A percentile compares a stretch with the other conserved stretches of the same genome.
phyloP scores from a whole-genome alignment of 2,888 invertebrate species.

The Diloba caeruleocephala region DNA sequence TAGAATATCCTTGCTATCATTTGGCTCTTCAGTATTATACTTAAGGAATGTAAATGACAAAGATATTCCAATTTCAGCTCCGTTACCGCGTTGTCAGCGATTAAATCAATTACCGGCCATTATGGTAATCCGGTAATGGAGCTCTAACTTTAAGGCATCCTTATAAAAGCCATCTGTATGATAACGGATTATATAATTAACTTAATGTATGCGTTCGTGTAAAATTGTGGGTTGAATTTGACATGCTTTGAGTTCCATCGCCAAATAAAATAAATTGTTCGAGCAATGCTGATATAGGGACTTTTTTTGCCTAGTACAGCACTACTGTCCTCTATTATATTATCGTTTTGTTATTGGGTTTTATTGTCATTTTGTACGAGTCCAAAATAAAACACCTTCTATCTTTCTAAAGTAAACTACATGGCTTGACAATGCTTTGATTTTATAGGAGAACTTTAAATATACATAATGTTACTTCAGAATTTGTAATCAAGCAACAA shows the following conservation, averaged over 20 bases:
- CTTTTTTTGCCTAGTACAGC: too few species aligned
- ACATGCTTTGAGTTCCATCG: constrained; percentile 3
- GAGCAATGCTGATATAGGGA: too few species aligned
- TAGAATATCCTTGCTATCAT: background rate
- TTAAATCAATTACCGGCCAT: constrained; percentile 55
- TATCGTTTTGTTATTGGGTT: too few species aligned
- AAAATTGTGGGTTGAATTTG: constrained; percentile 8
- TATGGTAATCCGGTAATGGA: constrained; percentile 53
- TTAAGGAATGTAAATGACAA: constrained; percentile 25
- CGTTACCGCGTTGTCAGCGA: constrained; percentile 44
- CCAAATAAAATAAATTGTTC: background rate
- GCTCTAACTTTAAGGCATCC: constrained; percentile 34
- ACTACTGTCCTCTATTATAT: too few species aligned
- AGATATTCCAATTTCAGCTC: constrained; percentile 42
- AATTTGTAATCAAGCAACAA: too few species aligned
- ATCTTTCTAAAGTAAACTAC: too few species aligned
- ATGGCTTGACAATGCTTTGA: too few species aligned
- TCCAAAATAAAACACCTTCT: too few species aligned
- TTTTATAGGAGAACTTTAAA: too few species aligned
- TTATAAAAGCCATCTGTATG: constrained; percentile 44
- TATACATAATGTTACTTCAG: too few species aligned
- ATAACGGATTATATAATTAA: constrained; percentile 46
- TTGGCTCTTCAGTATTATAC: constrained; percentile 23
- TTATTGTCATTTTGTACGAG: too few species aligned
- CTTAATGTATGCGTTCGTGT: constrained; percentile 22